Evolutionary conservation across 1,140 invertebrate species (phyloP).

Genomic region (Drosophila dunni): DNA sequence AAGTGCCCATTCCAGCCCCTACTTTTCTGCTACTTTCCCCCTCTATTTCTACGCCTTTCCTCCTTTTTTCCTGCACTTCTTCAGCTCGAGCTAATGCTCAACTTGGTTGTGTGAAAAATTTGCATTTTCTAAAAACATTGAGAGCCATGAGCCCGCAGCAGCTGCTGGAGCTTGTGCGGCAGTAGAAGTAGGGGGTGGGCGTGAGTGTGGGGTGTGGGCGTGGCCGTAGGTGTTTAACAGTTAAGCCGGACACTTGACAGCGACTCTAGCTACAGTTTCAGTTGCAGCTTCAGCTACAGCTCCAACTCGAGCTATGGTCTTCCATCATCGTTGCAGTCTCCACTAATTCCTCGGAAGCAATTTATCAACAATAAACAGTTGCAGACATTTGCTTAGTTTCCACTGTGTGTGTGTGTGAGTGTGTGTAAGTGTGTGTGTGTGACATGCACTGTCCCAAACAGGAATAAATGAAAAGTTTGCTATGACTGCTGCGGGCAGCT

Average conservation of each 20-base stretch:
- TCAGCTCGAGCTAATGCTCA: conserved; percentile 15
- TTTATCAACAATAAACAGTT: conserved; percentile 83
- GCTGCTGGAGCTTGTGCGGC: conserved; percentile 15
- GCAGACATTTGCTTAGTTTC: conserved; percentile 77
- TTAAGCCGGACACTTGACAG: conserved; percentile 44
- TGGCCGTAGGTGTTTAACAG: conserved; percentile 52
- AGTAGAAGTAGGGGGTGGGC: not conserved
- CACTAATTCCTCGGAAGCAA: conserved; percentile 81
- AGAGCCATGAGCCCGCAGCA: conserved; percentile 36
- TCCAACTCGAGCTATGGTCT: conserved; percentile 49
- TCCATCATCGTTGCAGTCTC: conserved; percentile 77
- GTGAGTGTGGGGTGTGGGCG: conserved; percentile 27
- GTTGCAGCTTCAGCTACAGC: conserved; percentile 14
- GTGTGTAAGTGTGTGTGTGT: conserved; percentile 49
- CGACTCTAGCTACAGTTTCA: conserved; percentile 6
- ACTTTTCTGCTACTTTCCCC: not conserved
- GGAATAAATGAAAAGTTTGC: conserved; percentile 74
- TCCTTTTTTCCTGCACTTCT: not conserved
- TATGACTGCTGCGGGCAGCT: conserved; percentile 64
- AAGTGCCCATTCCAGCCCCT: conserved; percentile 21
- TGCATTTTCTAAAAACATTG: conserved; percentile 78
- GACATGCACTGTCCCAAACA: conserved; percentile 76
- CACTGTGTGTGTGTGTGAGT: conserved; percentile 11
- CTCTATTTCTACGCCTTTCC: not conserved
- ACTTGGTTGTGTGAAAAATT: conserved; percentile 52